Evolutionary conservation across 2,113 vertebrate species (phyloP).

Genomic region (Acinonyx jubatus): DNA sequence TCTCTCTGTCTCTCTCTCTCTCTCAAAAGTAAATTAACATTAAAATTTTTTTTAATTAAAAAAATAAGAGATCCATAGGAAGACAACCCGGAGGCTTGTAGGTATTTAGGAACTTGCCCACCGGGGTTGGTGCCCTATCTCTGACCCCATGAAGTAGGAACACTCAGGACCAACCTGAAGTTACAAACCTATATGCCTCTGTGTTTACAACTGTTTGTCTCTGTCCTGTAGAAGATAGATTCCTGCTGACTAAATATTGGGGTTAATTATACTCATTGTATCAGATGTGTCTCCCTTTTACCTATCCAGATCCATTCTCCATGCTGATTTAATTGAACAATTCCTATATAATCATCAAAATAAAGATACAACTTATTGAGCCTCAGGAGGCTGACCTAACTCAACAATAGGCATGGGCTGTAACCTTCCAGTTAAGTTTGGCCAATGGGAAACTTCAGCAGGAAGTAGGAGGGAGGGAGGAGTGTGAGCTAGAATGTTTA

Average conservation of each 20-base stretch:
- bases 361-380: background rate
- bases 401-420: rapidly evolving
- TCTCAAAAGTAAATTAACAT: no score
- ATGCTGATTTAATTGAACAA: background rate
- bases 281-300: background rate
- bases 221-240: background rate
- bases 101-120: background rate
- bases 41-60: no score
- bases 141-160: background rate
- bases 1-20: no score
- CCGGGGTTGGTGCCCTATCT: background rate
- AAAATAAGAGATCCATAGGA: background rate
- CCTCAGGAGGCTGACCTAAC: background rate
- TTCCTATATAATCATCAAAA: background rate
- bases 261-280: background rate
- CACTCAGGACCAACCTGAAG: background rate
- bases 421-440: background rate
- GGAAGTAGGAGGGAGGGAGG: background rate
- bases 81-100: background rate
- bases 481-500: background rate
- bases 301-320: background rate
- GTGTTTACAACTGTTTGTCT: background rate
- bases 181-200: background rate
- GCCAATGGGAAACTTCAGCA: background rate
- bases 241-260: background rate